These are phyloP conservation scores for Myotis pilosus DNA, from an alignment of 2,797 vertebrate genomes.

Conservation along the genomic window DNA sequence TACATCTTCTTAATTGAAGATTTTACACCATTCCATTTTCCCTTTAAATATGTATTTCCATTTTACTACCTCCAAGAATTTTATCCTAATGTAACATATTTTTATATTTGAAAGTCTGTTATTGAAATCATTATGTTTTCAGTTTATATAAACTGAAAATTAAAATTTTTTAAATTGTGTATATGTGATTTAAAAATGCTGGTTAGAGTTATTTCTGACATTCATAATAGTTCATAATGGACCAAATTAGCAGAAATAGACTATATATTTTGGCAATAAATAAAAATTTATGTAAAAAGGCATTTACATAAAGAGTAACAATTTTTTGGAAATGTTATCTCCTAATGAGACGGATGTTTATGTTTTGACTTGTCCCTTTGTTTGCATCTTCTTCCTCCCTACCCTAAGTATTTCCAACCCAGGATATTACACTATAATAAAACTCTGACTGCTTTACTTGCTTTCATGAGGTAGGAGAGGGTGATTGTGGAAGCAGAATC, in stretches of 20 bases:
- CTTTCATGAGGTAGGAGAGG: neutral
- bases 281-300: neutral
- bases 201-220: neutral
- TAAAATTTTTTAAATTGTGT: neutral
- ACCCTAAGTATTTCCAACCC: neutral
- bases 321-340: neutral
- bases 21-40: neutral
- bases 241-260: neutral
- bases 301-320: neutral
- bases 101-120: constrained; percentile 5
- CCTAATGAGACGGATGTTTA: neutral
- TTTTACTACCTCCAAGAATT: neutral
- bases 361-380: neutral
- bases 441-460: neutral
- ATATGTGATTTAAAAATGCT: neutral
- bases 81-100: neutral
- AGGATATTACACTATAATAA: no score
- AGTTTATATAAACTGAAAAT: neutral
- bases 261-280: neutral
- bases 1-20: neutral
- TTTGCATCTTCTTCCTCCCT: neutral
- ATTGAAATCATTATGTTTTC: neutral
- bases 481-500: neutral
- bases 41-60: neutral
- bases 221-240: neutral